These are phyloP conservation scores for Eueides isabella DNA, from an alignment of 1,140 invertebrate species.

Conservation along the genomic window DNA sequence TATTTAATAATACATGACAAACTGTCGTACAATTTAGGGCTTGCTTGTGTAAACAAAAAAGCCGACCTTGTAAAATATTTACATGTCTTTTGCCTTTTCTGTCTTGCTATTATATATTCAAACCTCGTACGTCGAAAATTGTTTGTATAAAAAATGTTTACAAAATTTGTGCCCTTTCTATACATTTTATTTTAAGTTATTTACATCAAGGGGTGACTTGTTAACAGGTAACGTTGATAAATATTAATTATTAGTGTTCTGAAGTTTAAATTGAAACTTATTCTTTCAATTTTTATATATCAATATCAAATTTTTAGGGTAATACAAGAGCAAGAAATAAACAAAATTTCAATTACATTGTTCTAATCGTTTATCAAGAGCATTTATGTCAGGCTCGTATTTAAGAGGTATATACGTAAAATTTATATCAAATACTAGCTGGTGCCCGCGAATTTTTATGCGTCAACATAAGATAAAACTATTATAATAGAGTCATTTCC, in stretches of 20 bases:
- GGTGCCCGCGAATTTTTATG: too few species aligned
- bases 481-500: too few species aligned
- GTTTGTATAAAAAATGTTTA: constrained; percentile 55
- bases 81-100: constrained; percentile 49
- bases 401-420: too few species aligned
- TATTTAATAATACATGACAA: constrained; percentile 10
- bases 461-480: too few species aligned
- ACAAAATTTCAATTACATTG: too few species aligned
- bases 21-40: constrained; percentile 1
- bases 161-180: constrained; percentile 48
- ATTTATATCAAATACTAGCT: too few species aligned
- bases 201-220: constrained; percentile 21
- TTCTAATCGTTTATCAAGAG: too few species aligned
- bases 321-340: too few species aligned
- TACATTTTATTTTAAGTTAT: constrained; percentile 39
- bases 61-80: constrained; percentile 51
- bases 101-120: constrained; percentile 51
- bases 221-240: neutral
- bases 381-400: too few species aligned
- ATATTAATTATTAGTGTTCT: neutral
- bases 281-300: neutral
- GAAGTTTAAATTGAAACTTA: neutral
- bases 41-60: constrained; percentile 37
- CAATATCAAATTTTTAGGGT: too few species aligned
- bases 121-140: constrained; percentile 50